Evolutionary conservation across 92 coral and sea anemone species (phyloP), one percentile per base, ranked within the genome.

Genomic region (Zoanthus sansibaricus): DNA sequence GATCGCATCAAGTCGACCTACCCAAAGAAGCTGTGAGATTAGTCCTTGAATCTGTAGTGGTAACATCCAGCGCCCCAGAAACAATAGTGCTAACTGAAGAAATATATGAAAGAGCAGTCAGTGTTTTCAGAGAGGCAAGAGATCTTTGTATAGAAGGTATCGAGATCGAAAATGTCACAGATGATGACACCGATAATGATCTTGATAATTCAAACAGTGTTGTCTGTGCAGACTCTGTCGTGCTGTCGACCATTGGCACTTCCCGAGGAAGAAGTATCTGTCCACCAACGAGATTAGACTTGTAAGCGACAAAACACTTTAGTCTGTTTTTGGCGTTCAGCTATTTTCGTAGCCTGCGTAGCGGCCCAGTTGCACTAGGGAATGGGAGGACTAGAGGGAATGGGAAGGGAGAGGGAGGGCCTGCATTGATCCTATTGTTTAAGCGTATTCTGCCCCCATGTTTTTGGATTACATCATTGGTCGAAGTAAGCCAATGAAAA

Each of bases 261-360:
- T 88, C 88, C 3, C 77, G 83, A 69, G 88, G 91, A 72, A 51
- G 91, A 79, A 68, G 79, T 32, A 75, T 76, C 82, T 71, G 84
- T 49, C 76, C 82, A 46, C 91, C 91, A n/a, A 69, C 20, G 71
- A 83, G 91, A 75, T 80, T 88, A 44, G 84, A 88, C 83, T 76
- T 88, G 71, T 88, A 78, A 68, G 55, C 15, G 44, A 30, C 69
- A 72, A 72, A 72, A 72, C 11, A 72, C 77, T 72, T 72, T 16
- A 37, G 45, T 44, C 77, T 72, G 77, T 72, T 72, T 72, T 72
- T 72, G 77, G 77, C 77, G 52, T 72, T 72, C 56, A 72, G 77
- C 77, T 45, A 72, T 72, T 72, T 72, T 45, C 21, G 77, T 72
- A n/a, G n/a, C n/a, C n/a, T n/a, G n/a, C n/a, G n/a, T n/a, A n/a